Conservation (phyloP, 2,113 vertebrate species). For the Ailurus styani region DNA sequence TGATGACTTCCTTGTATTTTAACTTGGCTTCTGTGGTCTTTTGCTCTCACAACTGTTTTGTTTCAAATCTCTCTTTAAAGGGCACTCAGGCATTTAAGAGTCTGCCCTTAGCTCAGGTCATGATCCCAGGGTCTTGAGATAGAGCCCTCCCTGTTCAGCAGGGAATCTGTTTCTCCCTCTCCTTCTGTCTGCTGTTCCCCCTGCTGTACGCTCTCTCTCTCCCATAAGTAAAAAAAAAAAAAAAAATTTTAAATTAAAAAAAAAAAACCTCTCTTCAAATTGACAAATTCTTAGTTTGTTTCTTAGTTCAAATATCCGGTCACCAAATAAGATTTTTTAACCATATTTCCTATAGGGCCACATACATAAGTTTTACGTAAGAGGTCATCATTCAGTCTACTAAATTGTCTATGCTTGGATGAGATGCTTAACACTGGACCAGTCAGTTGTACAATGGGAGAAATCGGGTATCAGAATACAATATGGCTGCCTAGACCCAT, state of each 20-base stretch:
- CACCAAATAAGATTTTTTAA: not conserved
- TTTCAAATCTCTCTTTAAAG: not conserved
- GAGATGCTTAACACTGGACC: not conserved
- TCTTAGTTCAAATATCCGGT: not conserved
- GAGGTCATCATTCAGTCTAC: not conserved
- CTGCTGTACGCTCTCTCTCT: not conserved
- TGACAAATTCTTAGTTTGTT: not conserved
- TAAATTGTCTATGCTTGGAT: not conserved
- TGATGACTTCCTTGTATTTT: not conserved
- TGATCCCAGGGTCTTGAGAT: not conserved
- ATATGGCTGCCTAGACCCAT: fast-evolving
- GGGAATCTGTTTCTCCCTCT: not conserved
- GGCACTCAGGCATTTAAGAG: not conserved
- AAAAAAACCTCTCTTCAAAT: not conserved
- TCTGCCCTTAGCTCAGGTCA: not conserved
- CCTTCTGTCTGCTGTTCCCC: not conserved
- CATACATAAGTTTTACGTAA: not conserved
- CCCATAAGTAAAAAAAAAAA: not conserved
- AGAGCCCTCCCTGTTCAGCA: not conserved
- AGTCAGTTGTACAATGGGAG: not conserved
- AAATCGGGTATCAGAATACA: not conserved
- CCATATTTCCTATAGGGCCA: not conserved
- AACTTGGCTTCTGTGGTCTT: not conserved
- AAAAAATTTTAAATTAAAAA: too few species aligned
- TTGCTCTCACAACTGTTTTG: not conserved